A percentile compares a stretch with the other conserved stretches of the same genome.
Evolutionary conservation across 2,113 vertebrate species (phyloP).

Genomic region (Naja naja): DNA sequence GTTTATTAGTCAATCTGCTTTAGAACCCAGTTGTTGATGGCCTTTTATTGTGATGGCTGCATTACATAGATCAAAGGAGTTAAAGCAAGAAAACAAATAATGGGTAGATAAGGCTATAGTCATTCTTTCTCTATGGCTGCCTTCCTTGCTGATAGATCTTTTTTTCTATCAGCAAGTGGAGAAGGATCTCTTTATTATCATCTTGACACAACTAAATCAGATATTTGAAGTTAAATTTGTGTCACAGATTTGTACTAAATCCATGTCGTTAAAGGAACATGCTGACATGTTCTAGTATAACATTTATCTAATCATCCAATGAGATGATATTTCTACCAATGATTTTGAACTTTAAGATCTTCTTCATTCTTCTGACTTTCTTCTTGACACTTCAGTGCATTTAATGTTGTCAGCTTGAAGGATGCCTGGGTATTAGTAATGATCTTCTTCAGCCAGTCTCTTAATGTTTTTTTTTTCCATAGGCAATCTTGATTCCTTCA

Average conservation of each 20-base stretch:
- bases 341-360: not conserved
- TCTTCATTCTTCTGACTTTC: not conserved
- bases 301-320: not conserved
- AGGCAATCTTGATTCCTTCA: not conserved
- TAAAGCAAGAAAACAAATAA: not conserved
- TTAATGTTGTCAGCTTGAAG: not conserved
- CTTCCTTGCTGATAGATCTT: not conserved
- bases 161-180: not conserved
- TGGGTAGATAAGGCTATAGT: not conserved
- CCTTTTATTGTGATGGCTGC: not conserved
- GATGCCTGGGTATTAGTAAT: not conserved
- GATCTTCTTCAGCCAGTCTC: not conserved
- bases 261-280: not conserved
- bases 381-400: not conserved
- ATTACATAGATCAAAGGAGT: not conserved
- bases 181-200: not conserved
- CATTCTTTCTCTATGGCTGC: not conserved
- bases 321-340: not conserved
- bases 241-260: not conserved
- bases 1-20: not conserved
- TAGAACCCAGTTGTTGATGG: not conserved
- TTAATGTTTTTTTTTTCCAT: not conserved
- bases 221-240: not conserved
- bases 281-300: not conserved
- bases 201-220: not conserved